A percentile compares a stretch with the other conserved stretches of the same genome.
Conservation (phyloP, 1,140 invertebrate genomes). For the Bursaphelenchus mucronatus region DNA sequence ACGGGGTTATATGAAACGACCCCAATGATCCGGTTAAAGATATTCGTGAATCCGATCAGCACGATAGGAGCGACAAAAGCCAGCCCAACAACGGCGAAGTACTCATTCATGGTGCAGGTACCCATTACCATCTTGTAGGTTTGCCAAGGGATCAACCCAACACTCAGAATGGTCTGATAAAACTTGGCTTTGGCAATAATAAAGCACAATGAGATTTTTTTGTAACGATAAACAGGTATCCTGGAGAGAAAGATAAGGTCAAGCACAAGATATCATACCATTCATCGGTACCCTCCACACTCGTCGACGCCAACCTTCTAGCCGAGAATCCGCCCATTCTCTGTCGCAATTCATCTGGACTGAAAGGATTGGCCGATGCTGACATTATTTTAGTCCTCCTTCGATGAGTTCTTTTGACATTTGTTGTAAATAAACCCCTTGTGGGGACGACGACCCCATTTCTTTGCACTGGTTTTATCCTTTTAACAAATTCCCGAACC, state of each 20-base stretch:
- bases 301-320: not conserved
- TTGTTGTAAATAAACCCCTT: not conserved
- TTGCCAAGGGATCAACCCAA: slow-evolving; percentile 11
- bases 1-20: slow-evolving; percentile 18
- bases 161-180: slow-evolving; percentile 17
- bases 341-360: slow-evolving; percentile 5
- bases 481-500: slow-evolving; percentile 1
- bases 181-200: slow-evolving; percentile 17
- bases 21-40: slow-evolving; percentile 28
- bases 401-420: not conserved
- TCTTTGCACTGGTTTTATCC: not conserved
- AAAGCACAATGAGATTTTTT: slow-evolving; percentile 2
- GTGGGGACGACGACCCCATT: not conserved
- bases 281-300: slow-evolving; percentile 10
- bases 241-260: slow-evolving; percentile 2
- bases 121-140: slow-evolving; percentile 16
- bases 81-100: not conserved
- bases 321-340: slow-evolving; percentile 20
- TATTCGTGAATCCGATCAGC: slow-evolving; percentile 13
- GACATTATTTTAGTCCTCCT: not conserved
- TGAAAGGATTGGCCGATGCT: slow-evolving; percentile 10
- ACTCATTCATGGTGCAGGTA: not conserved
- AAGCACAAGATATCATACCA: slow-evolving; percentile 22
- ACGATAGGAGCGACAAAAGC: slow-evolving; percentile 18
- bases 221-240: slow-evolving; percentile 23